Base-by-base conservation (phyloP, 2,113 vertebrate species). In the Asarcornis scutulata region DNA sequence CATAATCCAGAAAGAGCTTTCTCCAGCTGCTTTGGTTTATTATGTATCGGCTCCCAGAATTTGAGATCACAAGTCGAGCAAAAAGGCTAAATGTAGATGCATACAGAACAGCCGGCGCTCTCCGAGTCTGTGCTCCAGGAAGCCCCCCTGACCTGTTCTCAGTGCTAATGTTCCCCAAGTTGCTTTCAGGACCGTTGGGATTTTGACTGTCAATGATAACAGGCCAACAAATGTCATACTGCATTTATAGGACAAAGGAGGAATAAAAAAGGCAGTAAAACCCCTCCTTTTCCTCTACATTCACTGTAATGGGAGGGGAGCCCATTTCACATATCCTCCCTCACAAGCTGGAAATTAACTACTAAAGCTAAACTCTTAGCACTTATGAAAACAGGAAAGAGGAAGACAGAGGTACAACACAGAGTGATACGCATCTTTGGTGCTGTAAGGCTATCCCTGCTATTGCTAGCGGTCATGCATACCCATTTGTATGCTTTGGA, bases 1-100 rank as follows among this genome's bases (percentile, higher is more conserved):
- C 84, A 67, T 31, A 46, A 74, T 96, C 96, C 96, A 97, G 92
- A 78, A 97, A 96, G 92, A 93, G 93, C 83, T 95, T 93, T 97
- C 96, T 96, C 83, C 96, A 96, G 96, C 95, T 97, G 96, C 96
- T 96, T 96, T 97, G 83, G 92, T 96, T 97, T 96, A 89, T 96
- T 94, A 88, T 96, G 91, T 94, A 94, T 94, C 29, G 67, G 88
- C 92, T 97, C 92, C 88, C 88, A 96, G 95, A 92, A 94, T 93
- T 3, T 79, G 92, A 96, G 95, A 91, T 96, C 91, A 90, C 88
- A 97, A 96, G 95, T 95, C 29, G 56, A 91, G 92, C 77, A 87
- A 91, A 89, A 93, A 93, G 86, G 88, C 88, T 93, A 77, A 96
- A 89, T 92, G 91, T 93, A 69, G 90, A 83, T 56, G 86, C 73